Conservation (phyloP, 2,113 vertebrate species). For the Poeciliopsis prolifica region DNA sequence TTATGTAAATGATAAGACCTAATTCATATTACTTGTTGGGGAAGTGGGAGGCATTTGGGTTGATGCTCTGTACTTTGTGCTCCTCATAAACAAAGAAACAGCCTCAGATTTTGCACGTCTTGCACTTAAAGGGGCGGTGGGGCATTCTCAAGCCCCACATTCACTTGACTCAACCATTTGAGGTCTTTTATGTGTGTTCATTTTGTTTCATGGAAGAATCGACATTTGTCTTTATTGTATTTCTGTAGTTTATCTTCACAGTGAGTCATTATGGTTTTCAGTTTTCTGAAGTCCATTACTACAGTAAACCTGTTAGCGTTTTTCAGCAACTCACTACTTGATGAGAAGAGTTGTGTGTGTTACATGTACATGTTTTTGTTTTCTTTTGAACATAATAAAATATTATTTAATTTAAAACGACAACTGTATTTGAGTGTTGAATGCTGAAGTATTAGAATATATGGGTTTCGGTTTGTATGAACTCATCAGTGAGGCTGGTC, state of each 20-base stretch:
- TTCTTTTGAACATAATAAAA: slow-evolving; percentile 59
- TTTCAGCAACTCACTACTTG: slow-evolving; percentile 26
- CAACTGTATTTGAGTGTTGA: slow-evolving; percentile 8
- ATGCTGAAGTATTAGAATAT: not conserved
- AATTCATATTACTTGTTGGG: slow-evolving; percentile 22
- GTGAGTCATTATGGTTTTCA: slow-evolving; percentile 31
- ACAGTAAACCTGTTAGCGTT: slow-evolving; percentile 20
- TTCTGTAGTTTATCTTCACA: slow-evolving; percentile 26
- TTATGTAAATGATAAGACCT: slow-evolving; percentile 28
- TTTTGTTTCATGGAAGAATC: slow-evolving; percentile 12
- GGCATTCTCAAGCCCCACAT: slow-evolving; percentile 33
- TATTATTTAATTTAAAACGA: slow-evolving; percentile 51
- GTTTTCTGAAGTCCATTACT: slow-evolving; percentile 26
- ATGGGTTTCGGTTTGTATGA: not conserved
- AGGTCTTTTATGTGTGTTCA: slow-evolving; percentile 44
- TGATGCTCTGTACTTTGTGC: slow-evolving; percentile 22
- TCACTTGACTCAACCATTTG: slow-evolving; percentile 58
- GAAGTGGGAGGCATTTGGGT: slow-evolving; percentile 36
- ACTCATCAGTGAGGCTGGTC: not conserved
- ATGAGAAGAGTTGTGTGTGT: slow-evolving; percentile 47
- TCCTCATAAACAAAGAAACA: slow-evolving; percentile 47
- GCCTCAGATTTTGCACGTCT: slow-evolving; percentile 67
- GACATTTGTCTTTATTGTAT: slow-evolving; percentile 21
- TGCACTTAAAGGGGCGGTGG: slow-evolving; percentile 39
- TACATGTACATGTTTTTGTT: slow-evolving; percentile 39